Conservation (phyloP, 2,797 vertebrate species). For the Hafferia zeledoni region DNA sequence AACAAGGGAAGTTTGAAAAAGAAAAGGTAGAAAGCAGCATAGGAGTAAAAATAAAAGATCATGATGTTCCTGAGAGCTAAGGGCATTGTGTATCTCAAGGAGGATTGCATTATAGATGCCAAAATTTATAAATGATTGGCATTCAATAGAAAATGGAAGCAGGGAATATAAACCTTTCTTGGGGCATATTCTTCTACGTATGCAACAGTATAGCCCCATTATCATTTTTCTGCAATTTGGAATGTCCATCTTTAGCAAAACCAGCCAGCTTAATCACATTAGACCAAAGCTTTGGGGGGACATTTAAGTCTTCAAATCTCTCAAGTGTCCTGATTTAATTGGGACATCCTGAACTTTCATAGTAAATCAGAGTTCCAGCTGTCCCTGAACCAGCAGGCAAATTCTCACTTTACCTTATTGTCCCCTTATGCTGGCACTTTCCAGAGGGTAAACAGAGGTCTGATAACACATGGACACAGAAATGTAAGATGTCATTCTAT, state of each 20-base stretch:
- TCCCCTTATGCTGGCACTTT: not conserved
- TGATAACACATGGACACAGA: not conserved
- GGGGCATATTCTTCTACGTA: not conserved
- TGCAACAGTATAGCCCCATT: not conserved
- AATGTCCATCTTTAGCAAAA: constrained; percentile 1
- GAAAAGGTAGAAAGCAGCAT: not conserved
- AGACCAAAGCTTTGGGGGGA: not conserved
- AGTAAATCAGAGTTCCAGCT: constrained; percentile 26
- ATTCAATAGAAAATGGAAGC: not conserved
- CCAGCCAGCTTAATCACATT: not conserved
- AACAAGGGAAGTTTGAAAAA: not conserved
- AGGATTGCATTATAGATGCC: not conserved
- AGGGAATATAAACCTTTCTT: not conserved
- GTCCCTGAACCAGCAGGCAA: not conserved
- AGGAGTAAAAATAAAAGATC: constrained; percentile 2
- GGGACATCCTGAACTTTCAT: constrained; percentile 35
- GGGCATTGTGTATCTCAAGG: constrained; percentile 15
- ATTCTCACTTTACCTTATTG: not conserved
- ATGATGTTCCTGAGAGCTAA: constrained; percentile 16
- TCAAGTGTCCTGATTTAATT: constrained; percentile 28
- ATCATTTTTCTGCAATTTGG: constrained; percentile 17
- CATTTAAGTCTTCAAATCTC: not conserved
- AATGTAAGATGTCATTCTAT: constrained; percentile 46
- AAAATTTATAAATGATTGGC: constrained; percentile 35
- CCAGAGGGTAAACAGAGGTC: constrained; percentile 18